Evolutionary conservation across 2,888 invertebrate species (phyloP).

Genomic region (Watsonalla cultraria): DNA sequence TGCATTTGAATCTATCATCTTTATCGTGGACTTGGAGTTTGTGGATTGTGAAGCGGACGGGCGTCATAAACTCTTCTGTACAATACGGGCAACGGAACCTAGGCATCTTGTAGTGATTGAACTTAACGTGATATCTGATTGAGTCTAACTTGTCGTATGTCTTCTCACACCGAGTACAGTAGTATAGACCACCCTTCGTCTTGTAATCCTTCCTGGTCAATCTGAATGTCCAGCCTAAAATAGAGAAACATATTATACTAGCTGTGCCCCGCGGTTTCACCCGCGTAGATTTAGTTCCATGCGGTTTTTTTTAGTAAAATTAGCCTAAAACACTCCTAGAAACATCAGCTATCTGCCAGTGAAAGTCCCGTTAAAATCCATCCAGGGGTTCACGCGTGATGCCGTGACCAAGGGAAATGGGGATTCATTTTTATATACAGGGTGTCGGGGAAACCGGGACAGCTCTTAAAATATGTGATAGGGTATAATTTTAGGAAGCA

Average conservation of each 20-base stretch:
- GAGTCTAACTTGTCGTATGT: slow-evolving; percentile 40
- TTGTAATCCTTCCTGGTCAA: slow-evolving; percentile 43
- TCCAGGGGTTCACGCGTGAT: too few species aligned
- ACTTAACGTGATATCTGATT: slow-evolving; percentile 44
- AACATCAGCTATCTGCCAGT: too few species aligned
- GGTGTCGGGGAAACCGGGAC: too few species aligned
- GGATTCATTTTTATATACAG: too few species aligned
- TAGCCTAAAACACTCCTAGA: too few species aligned
- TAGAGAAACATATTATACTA: slow-evolving; percentile 16
- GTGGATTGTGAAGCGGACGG: slow-evolving; percentile 42
- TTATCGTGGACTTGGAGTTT: slow-evolving; percentile 49
- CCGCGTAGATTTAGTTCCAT: too few species aligned
- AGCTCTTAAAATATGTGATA: too few species aligned
- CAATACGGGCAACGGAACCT: slow-evolving; percentile 40
- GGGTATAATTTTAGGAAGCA: too few species aligned
- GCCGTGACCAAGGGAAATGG: too few species aligned
- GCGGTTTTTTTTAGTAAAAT: too few species aligned
- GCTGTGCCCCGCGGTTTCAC: too few species aligned
- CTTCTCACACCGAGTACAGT: slow-evolving; percentile 45
- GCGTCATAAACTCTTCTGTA: slow-evolving; percentile 42
- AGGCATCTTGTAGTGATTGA: slow-evolving; percentile 50
- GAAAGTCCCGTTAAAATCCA: too few species aligned
- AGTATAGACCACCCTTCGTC: slow-evolving; percentile 30
- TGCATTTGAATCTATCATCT: slow-evolving; percentile 55
- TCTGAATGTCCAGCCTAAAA: slow-evolving; percentile 23